Evolutionary conservation across 2,113 vertebrate species (phyloP).

Genomic region (Herpailurus yagouaroundi): DNA sequence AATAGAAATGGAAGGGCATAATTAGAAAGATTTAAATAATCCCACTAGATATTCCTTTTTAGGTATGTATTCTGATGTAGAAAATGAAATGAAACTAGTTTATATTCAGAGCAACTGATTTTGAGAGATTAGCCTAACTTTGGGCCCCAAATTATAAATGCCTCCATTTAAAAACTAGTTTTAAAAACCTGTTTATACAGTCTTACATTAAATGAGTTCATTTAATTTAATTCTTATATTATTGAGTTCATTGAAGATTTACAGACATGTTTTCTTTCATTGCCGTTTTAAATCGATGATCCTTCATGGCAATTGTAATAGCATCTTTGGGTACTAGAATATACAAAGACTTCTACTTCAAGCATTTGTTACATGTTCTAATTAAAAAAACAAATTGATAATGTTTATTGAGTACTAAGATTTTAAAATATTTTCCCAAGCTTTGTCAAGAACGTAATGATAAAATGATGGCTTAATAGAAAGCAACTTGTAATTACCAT

Average conservation of each 20-base stretch:
- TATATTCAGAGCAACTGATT: background rate
- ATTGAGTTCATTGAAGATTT: conserved; percentile 14
- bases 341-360: background rate
- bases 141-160: background rate
- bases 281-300: background rate
- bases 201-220: conserved; percentile 10
- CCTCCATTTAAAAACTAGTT: background rate
- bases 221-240: background rate
- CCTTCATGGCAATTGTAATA: background rate
- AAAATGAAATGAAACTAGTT: conserved; percentile 19
- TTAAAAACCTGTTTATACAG: background rate
- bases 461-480: conserved; percentile 25
- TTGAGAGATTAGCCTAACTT: conserved; percentile 18
- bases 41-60: background rate
- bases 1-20: conserved; percentile 1
- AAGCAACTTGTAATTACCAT: background rate
- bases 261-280: background rate
- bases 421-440: conserved; percentile 21
- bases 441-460: conserved; percentile 6
- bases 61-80: background rate
- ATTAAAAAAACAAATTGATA: background rate
- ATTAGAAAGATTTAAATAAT: conserved; percentile 38
- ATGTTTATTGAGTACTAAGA: conserved; percentile 24
- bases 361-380: background rate
- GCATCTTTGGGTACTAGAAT: background rate